Evolutionary conservation across 2,888 invertebrate genomes (phyloP).

Genomic region (Heliconius ethilla): DNA sequence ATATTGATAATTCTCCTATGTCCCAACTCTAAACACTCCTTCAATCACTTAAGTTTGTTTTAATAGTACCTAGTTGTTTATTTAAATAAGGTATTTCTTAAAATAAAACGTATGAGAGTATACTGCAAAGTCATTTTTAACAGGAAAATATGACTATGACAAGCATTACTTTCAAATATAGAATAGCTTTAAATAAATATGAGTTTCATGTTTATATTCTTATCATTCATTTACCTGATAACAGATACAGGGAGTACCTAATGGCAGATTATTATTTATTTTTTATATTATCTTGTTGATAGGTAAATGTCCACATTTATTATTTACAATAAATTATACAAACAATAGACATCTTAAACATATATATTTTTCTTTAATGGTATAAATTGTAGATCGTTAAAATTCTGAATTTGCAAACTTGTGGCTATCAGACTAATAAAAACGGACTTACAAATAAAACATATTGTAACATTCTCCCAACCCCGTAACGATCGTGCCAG

Average conservation of each 20-base stretch:
- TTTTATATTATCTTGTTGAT: not conserved
- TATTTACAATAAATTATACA: not conserved
- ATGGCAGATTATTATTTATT: not conserved
- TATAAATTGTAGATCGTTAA: too few relatives aligned
- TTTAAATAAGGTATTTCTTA: not conserved
- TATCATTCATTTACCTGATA: constrained; percentile 7
- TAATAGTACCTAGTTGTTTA: too few relatives aligned
- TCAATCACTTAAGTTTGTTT: not conserved
- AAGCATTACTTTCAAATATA: not conserved
- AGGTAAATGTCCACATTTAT: not conserved
- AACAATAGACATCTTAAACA: too few relatives aligned
- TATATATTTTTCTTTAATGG: too few relatives aligned
- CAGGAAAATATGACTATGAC: constrained; percentile 6
- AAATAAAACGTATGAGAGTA: not conserved
- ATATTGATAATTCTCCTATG: not conserved
- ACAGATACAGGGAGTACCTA: not conserved
- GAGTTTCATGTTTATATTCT: not conserved
- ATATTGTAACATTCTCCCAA: too few relatives aligned
- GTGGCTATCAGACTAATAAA: too few relatives aligned
- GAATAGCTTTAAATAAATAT: not conserved
- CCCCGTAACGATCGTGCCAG: too few relatives aligned
- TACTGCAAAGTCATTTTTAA: not conserved
- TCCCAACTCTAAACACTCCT: not conserved
- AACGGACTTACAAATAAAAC: too few relatives aligned
- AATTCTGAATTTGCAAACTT: too few relatives aligned